phyloP scores from a whole-genome alignment of 2,797 vertebrate species.

The Rhinogobio ventralis region DNA sequence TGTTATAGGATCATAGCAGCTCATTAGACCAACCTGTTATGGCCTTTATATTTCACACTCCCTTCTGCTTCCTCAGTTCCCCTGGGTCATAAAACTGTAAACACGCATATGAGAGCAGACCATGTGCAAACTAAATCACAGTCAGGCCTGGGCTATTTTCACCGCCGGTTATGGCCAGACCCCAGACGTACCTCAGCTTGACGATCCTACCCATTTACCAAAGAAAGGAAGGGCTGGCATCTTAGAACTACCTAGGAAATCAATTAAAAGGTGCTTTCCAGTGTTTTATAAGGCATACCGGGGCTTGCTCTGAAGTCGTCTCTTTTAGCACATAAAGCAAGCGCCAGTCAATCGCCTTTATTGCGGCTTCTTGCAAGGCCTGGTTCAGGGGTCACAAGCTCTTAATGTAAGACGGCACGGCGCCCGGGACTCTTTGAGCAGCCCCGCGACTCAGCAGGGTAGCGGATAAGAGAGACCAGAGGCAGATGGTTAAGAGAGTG shows the following conservation, averaged over 20 bases:
- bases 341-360: constrained; percentile 53
- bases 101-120: constrained; percentile 52
- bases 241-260: constrained; percentile 62
- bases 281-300: constrained; percentile 65
- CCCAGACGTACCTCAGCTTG: constrained; percentile 36
- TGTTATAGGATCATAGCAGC: constrained; percentile 53
- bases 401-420: constrained; percentile 29
- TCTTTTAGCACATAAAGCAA: constrained; percentile 55
- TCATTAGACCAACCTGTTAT: constrained; percentile 54
- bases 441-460: constrained; percentile 9
- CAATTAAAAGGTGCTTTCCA: constrained; percentile 76
- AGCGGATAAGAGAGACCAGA: constrained; percentile 17
- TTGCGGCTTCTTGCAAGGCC: constrained; percentile 34
- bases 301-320: constrained; percentile 73
- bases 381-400: constrained; percentile 56
- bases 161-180: constrained; percentile 42
- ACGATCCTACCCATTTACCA: constrained; percentile 16
- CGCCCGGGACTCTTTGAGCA: constrained; percentile 27
- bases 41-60: constrained; percentile 54
- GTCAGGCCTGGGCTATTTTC: constrained; percentile 49
- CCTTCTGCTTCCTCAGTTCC: constrained; percentile 35
- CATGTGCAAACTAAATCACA: constrained; percentile 59
- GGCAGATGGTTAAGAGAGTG: constrained; percentile 45
- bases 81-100: constrained; percentile 57
- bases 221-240: constrained; percentile 26